A percentile compares a stretch with the other conserved stretches of the same genome.
Conservation (phyloP, 2,113 vertebrate genomes). For the Protomyctophum bolini region DNA sequence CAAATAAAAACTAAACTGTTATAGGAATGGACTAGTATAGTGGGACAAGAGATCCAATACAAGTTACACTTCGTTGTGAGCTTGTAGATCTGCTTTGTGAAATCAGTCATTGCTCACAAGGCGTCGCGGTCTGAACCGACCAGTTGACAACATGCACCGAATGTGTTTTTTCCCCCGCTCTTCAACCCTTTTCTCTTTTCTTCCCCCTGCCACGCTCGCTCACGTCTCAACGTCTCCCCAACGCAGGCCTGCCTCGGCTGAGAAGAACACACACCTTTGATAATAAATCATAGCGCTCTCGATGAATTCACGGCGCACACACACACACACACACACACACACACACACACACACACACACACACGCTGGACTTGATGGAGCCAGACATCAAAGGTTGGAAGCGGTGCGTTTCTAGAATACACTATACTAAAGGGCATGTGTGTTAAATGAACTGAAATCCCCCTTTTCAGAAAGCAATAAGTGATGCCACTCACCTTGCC, state of each 20-base stretch:
- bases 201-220: neutral
- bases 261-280: neutral
- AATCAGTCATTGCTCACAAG: no score
- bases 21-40: no score
- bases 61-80: no score
- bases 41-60: no score
- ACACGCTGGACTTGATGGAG: constrained; percentile 23
- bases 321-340: constrained; percentile 7
- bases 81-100: no score
- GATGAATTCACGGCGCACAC: constrained; percentile 27
- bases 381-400: constrained; percentile 36
- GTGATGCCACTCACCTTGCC: constrained; percentile 20
- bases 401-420: constrained; percentile 18
- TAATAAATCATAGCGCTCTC: neutral
- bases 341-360: constrained; percentile 14
- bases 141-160: neutral
- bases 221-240: neutral
- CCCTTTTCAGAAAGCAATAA: constrained; percentile 25
- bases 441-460: constrained; percentile 27
- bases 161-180: neutral
- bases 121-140: no score
- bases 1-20: no score
- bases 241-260: neutral
- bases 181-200: neutral
- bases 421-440: constrained; percentile 15